Percentiles rank a stretch among this genome's conserved stretches.
phyloP scores from a whole-genome alignment of 2,888 invertebrate species.

The Brenthis hecate region DNA sequence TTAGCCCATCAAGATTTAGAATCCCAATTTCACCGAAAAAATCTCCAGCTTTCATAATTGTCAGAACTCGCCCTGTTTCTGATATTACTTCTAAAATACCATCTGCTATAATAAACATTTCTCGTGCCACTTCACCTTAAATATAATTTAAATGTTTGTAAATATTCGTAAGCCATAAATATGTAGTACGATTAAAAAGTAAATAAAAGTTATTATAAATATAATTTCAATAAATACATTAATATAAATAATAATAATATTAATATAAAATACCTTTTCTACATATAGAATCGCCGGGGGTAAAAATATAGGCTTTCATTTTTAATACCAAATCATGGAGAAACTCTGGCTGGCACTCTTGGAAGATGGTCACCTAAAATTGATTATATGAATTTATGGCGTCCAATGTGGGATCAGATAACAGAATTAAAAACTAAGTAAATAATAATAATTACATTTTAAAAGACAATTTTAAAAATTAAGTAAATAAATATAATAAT shows the following conservation, averaged over 20 bases:
- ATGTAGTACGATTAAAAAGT: too few relatives aligned
- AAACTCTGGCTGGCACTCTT: constrained; percentile 99
- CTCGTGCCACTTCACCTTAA: constrained; percentile 92
- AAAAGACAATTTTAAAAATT: too few relatives aligned
- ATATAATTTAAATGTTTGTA: not conserved
- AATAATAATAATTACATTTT: constrained; percentile 86
- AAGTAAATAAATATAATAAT: too few relatives aligned
- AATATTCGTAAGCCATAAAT: not conserved
- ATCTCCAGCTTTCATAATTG: constrained; percentile 98
- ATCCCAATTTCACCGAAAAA: constrained; percentile 99
- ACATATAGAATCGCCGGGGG: constrained; percentile 98
- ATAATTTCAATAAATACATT: not conserved
- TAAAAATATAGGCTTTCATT: constrained; percentile 99
- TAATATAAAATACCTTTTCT: constrained; percentile 86
- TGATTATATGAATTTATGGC: not conserved
- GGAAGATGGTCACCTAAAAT: constrained; percentile 94
- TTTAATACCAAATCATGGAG: constrained; percentile 97
- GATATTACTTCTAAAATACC: constrained; percentile 98
- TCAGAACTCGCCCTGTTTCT: constrained; percentile 94
- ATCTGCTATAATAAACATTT: constrained; percentile 99
- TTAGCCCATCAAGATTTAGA: constrained; percentile 95
- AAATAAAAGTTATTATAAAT: not conserved
- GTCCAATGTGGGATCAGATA: not conserved
- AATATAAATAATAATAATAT: too few relatives aligned
- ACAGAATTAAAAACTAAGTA: too few relatives aligned